phyloP scores from a whole-genome alignment of 2,888 invertebrate species.

The Phymatocera aterrima region DNA sequence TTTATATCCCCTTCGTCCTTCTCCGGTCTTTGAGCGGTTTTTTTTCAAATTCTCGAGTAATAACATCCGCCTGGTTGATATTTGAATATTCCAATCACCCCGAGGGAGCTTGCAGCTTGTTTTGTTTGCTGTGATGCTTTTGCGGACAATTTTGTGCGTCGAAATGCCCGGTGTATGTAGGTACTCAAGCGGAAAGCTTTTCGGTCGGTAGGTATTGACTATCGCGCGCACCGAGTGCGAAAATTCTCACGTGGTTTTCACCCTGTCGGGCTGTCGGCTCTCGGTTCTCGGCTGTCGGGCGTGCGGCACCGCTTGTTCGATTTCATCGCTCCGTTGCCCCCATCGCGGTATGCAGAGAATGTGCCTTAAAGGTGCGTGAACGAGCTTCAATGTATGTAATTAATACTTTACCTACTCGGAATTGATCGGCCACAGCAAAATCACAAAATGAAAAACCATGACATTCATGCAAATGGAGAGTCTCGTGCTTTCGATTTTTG shows the following conservation, averaged over 20 bases:
- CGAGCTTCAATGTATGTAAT: background rate
- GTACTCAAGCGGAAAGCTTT: constrained; percentile 30
- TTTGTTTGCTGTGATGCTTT: background rate
- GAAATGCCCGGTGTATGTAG: background rate
- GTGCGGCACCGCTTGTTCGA: constrained; percentile 19
- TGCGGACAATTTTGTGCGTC: background rate
- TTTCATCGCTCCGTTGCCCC: constrained; percentile 7
- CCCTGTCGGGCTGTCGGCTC: background rate
- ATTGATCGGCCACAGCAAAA: background rate
- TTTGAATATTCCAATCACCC: constrained; percentile 6
- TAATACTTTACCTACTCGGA: background rate
- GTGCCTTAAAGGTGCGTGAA: background rate
- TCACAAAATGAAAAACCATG: background rate
- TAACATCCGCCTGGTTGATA: background rate
- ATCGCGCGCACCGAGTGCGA: constrained; percentile 41
- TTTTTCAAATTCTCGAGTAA: background rate
- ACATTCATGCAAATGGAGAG: no score
- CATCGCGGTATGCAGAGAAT: background rate
- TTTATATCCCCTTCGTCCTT: no score
- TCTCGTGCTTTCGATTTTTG: no score
- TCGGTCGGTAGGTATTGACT: constrained; percentile 33
- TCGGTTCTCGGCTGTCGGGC: background rate
- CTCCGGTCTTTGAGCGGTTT: background rate
- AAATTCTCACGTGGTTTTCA: constrained; percentile 43
- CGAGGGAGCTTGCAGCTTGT: background rate